A percentile compares a stretch with the other conserved stretches of the same genome.
phyloP scores from a whole-genome alignment of 2,888 invertebrate species.

The Synanthedon myopaeformis region DNA sequence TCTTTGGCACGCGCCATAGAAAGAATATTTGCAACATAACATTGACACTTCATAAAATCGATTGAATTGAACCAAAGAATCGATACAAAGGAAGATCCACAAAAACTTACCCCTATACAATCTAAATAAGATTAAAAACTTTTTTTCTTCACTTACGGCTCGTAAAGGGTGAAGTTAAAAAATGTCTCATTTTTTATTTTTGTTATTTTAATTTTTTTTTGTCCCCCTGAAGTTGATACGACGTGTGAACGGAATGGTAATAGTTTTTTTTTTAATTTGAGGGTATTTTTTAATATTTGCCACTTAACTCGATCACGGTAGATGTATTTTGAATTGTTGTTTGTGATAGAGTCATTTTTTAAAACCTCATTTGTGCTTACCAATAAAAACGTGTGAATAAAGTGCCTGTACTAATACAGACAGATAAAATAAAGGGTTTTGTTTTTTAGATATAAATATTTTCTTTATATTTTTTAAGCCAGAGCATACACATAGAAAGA shows the following conservation, averaged over 20 bases:
- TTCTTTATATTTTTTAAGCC: no score
- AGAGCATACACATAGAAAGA: no score
- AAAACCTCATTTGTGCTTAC: conserved; percentile 7
- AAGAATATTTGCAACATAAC: conserved; percentile 6
- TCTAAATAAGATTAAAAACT: neutral
- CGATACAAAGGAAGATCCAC: neutral
- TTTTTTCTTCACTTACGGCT: neutral
- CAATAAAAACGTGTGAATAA: conserved; percentile 28
- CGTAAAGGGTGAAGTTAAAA: neutral
- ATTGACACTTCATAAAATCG: conserved; percentile 21
- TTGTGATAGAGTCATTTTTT: conserved; percentile 26
- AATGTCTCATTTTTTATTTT: conserved; percentile 14
- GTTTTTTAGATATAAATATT: no score
- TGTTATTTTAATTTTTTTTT: conserved; percentile 20
- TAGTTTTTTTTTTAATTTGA: conserved; percentile 19
- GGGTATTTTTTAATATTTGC: conserved; percentile 24
- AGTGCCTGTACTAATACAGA: no score
- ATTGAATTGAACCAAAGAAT: conserved; percentile 17
- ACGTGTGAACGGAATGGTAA: conserved; percentile 39
- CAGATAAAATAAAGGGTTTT: no score
- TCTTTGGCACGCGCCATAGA: neutral
- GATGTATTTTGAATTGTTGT: conserved; percentile 33
- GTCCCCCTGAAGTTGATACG: conserved; percentile 22
- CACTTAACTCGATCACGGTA: conserved; percentile 41
- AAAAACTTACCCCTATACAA: conserved; percentile 2